These are phyloP conservation scores for Acrossocheilus fasciatus DNA, from an alignment of 2,797 vertebrate genomes.

Conservation along the genomic window DNA sequence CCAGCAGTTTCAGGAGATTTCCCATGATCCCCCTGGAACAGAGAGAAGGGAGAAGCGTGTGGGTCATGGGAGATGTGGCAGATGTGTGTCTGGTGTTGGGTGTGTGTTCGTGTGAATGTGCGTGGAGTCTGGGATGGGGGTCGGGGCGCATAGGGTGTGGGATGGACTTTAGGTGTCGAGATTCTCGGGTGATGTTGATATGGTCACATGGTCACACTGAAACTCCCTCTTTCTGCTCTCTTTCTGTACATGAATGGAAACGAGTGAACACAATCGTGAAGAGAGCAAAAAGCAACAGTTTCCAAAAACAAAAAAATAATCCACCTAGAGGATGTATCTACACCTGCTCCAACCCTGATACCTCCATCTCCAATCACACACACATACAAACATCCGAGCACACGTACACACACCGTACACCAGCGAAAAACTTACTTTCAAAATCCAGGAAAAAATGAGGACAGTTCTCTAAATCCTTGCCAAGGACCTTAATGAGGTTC, in stretches of 20 bases:
- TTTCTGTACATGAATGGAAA: background rate
- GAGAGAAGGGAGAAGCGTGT: constrained; percentile 85
- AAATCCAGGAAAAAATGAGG: constrained; percentile 99
- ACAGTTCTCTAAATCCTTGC: constrained; percentile 99
- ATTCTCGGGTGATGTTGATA: constrained; percentile 65
- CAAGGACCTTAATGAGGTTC: constrained; percentile 99
- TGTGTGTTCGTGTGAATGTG: constrained; percentile 40
- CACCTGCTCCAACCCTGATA: constrained; percentile 58
- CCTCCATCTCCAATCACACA: constrained; percentile 69
- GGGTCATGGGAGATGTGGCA: constrained; percentile 78
- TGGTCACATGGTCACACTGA: constrained; percentile 72
- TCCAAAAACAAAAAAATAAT: constrained; percentile 23
- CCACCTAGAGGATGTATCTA: background rate
- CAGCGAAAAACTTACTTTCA: constrained; percentile 91
- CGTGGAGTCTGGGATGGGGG: constrained; percentile 62
- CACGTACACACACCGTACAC: constrained; percentile 63
- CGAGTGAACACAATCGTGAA: background rate
- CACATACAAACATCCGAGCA: constrained; percentile 53
- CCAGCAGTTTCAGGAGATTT: constrained; percentile 97
- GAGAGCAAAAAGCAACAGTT: constrained; percentile 14
- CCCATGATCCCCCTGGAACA: constrained; percentile 97
- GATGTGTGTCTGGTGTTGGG: constrained; percentile 62
- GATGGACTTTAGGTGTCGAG: constrained; percentile 54
- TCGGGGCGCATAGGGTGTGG: constrained; percentile 66
- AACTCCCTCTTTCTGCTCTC: constrained; percentile 65